Conservation (phyloP, 2,113 vertebrate genomes). For the Oplegnathus fasciatus region DNA sequence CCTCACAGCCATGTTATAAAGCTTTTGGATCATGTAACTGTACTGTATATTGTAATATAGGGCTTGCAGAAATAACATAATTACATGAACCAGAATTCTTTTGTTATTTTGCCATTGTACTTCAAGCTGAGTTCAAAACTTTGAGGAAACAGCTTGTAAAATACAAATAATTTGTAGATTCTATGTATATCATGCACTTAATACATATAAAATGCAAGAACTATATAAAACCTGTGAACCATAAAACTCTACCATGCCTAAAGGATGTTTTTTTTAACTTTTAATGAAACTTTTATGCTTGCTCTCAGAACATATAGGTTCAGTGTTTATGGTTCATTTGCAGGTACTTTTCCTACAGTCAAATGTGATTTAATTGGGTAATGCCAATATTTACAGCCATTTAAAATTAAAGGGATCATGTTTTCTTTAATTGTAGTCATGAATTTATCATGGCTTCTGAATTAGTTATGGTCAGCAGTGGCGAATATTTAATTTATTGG, state of each 20-base stretch:
- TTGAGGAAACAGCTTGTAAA: not conserved
- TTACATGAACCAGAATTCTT: not conserved
- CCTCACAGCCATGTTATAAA: not conserved
- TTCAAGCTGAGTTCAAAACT: not conserved
- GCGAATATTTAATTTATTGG: slow-evolving; percentile 85
- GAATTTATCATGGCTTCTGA: slow-evolving; percentile 85
- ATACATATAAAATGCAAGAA: not conserved
- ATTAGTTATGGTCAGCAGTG: slow-evolving; percentile 88
- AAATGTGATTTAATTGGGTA: slow-evolving; percentile 84
- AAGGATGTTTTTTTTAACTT: not conserved
- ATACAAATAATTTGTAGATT: not conserved
- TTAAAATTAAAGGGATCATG: slow-evolving; percentile 85
- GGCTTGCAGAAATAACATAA: not conserved
- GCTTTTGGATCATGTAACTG: not conserved
- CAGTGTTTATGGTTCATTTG: slow-evolving; percentile 52
- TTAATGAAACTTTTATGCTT: slow-evolving; percentile 21
- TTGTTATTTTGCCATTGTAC: not conserved
- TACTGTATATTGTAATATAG: not conserved
- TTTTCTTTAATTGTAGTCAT: slow-evolving; percentile 88
- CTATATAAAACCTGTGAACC: not conserved
- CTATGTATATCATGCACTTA: not conserved
- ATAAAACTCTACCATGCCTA: slow-evolving; percentile 3
- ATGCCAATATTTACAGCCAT: slow-evolving; percentile 87
- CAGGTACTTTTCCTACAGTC: slow-evolving; percentile 67
- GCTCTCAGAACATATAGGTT: slow-evolving; percentile 17